Conservation (phyloP, 2,113 vertebrate genomes). For the Ictidomys tridecemlineatus region DNA sequence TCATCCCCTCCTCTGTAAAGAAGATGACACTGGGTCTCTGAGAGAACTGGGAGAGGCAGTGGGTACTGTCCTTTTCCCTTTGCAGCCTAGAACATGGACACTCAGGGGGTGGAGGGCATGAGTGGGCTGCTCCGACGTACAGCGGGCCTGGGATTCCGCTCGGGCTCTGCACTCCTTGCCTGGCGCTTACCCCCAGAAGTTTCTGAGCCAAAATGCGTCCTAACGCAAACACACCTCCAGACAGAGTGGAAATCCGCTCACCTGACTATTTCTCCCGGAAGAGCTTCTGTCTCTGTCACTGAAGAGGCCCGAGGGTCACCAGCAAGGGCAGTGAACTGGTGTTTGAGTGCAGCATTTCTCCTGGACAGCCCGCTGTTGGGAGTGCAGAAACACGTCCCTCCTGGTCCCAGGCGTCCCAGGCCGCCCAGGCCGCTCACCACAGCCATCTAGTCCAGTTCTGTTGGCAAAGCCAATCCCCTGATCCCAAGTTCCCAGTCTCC, state of each 20-base stretch:
- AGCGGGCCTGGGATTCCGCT: background rate
- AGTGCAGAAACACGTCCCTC: background rate
- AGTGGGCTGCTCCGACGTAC: background rate
- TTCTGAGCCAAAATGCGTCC: background rate
- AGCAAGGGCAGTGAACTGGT: background rate
- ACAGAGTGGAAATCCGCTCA: background rate
- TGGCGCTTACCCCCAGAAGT: background rate
- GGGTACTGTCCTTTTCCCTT: background rate
- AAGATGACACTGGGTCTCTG: background rate
- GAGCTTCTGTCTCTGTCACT: background rate
- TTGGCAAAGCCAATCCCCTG: background rate
- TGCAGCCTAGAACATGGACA: background rate
- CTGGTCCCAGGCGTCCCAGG: background rate
- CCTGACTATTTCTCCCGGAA: background rate
- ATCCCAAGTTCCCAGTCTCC: background rate
- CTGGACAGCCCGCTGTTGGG: background rate
- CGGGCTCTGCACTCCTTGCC: background rate
- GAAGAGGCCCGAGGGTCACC: background rate
- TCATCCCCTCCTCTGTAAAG: background rate
- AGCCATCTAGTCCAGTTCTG: background rate
- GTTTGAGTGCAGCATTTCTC: background rate
- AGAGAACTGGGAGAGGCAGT: background rate
- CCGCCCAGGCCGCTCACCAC: background rate
- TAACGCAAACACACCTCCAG: background rate
- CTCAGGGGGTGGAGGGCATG: background rate